These are phyloP conservation scores for Dryococelus australis DNA, from an alignment of 2,888 invertebrate genomes.

Conservation along the genomic window DNA sequence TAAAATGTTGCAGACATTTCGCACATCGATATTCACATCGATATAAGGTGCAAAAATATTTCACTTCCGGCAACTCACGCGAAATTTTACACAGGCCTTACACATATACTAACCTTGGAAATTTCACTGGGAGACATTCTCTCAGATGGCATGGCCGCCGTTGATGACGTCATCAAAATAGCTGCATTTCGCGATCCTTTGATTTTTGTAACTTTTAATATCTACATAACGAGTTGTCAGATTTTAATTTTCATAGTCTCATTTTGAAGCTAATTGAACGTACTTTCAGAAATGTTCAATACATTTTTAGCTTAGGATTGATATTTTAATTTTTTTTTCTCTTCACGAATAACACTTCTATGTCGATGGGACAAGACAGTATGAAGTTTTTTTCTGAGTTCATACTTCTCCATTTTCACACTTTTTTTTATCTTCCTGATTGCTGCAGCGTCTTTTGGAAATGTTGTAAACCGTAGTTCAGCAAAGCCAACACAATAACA, in stretches of 20 bases:
- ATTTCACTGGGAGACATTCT: background rate
- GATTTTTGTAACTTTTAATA: background rate
- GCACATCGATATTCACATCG: no score
- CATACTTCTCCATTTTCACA: no score
- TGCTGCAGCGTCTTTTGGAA: no score
- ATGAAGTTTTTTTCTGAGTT: no score
- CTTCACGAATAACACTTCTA: no score
- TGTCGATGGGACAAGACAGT: no score
- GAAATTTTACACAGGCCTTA: background rate
- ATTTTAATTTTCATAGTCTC: background rate
- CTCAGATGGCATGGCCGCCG: background rate
- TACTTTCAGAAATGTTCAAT: background rate
- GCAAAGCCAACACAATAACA: no score
- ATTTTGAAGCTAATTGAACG: background rate
- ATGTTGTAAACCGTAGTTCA: no score
- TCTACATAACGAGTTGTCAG: background rate
- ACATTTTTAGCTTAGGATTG: no score
- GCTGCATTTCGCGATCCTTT: background rate
- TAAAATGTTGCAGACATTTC: no score
- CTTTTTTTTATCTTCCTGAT: no score
- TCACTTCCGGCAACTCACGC: background rate
- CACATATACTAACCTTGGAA: background rate
- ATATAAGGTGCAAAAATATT: background rate
- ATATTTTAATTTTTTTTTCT: no score
- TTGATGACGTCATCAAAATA: background rate